phyloP scores from a whole-genome alignment of 2,797 vertebrate genomes.

The Sarcoramphus papa region DNA sequence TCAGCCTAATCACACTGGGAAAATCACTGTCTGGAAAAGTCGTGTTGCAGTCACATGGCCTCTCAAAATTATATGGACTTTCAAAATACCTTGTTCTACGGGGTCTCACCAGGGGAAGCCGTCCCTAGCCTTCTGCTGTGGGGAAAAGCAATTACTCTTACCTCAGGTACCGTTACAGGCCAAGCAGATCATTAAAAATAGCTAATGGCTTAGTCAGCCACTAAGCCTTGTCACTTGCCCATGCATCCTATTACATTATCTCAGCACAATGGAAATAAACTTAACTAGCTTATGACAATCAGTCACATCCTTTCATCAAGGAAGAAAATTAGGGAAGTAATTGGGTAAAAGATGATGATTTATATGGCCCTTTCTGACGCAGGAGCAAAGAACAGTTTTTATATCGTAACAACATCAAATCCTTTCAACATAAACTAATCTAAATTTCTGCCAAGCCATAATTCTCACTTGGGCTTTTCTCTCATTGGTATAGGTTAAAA shows the following conservation, averaged over 20 bases:
- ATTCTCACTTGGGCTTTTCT: slow-evolving; percentile 6
- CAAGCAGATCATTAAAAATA: not conserved
- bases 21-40: not conserved
- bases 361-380: not conserved
- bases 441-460: not conserved
- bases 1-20: not conserved
- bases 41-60: not conserved
- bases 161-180: not conserved
- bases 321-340: not conserved
- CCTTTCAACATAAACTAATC: not conserved
- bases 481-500: not conserved
- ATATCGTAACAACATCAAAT: not conserved
- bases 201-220: not conserved
- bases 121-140: not conserved
- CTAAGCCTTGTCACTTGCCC: not conserved
- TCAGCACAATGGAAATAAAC: not conserved
- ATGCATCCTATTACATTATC: not conserved
- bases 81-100: not conserved
- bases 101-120: not conserved
- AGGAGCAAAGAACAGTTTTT: not conserved
- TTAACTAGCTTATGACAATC: not conserved
- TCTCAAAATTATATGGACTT: not conserved
- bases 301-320: not conserved
- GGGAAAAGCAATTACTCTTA: not conserved
- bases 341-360: not conserved